Base-by-base conservation (phyloP, 2,888 invertebrate species). In the Reticulitermes lucifugus region DNA sequence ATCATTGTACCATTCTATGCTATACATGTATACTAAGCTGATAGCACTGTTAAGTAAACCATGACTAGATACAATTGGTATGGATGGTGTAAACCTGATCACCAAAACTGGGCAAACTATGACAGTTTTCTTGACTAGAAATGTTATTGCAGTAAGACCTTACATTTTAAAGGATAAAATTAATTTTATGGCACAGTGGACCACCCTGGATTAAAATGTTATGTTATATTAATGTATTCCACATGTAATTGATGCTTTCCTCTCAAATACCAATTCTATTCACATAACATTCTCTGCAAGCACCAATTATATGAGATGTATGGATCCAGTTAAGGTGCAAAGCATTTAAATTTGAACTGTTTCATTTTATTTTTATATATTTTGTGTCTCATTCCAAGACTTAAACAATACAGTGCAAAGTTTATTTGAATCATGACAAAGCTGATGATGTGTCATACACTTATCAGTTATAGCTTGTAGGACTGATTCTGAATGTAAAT, bases 381-480 rank as follows among this genome's bases (percentile, higher is more conserved):
- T 10, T 0, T 25, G 9, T n/a, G 65, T 65, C 25, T 65, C 25
- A 65, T 65, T 65, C 65, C 65, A 65, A 7, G 7, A 25, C n/a
- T 25, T 65, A 65, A 65, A 25, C n/a, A 65, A 65, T 0, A 65
- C 55, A 65, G 65, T 65, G 65, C 65, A 65, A 25, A 65, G 25
- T 65, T 65, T 65, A 25, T 65, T 65, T 9, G n/a, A 65, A 25
- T 65, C 65, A 65, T 65, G 65, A 65, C 65, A 65, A 65, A 65
- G 60, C 65, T 65, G 65, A 14, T 65, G 6, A 10, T 65, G 65
- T 65, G n/a, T 65, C 7, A 6, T n/a, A 65, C n/a, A n/a, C 18
- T 18, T 2, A 25, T 60, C 60, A 65, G 25, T 4, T 65, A 6
- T 65, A 65, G 25, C n/a, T 65, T 65, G 65, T 65, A 65, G 65